Evolutionary conservation across 2,888 invertebrate species (phyloP).

Genomic region (Xylocampa areola): DNA sequence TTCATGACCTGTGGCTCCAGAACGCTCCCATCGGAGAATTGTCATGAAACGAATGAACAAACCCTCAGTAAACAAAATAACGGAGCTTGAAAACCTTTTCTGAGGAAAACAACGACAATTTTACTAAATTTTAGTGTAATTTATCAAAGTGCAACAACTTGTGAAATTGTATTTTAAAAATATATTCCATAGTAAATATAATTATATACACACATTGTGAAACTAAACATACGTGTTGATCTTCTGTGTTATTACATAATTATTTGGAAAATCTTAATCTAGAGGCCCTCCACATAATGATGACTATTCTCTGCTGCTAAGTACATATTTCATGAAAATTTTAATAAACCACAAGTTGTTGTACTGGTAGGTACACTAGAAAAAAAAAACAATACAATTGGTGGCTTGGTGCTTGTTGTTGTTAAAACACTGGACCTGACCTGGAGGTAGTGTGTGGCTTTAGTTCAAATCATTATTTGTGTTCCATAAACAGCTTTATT

Average conservation of each 20-base stretch:
- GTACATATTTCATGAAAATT: too few species aligned
- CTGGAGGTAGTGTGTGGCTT: too few species aligned
- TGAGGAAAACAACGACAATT: constrained; percentile 34
- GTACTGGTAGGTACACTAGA: too few species aligned
- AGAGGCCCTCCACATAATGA: neutral
- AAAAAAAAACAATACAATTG: too few species aligned
- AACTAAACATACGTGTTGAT: constrained; percentile 19
- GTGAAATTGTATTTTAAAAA: constrained; percentile 12
- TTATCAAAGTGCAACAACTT: constrained; percentile 28
- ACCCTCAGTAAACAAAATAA: constrained; percentile 20
- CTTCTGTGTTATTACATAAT: neutral
- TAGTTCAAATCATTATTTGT: too few species aligned
- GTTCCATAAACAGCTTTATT: too few species aligned
- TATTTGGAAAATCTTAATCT: neutral
- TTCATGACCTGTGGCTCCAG: constrained; percentile 98
- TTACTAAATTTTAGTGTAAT: constrained; percentile 25
- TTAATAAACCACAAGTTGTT: too few species aligned
- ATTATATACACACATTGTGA: constrained; percentile 10
- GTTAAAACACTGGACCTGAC: too few species aligned
- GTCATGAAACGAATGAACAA: constrained; percentile 90
- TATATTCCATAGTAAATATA: constrained; percentile 11
- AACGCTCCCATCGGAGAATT: constrained; percentile 99
- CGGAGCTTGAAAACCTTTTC: constrained; percentile 33
- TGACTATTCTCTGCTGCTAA: too few species aligned
- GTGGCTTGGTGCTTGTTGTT: too few species aligned